Percentiles rank a stretch among this genome's conserved stretches.
These are phyloP conservation scores for Egretta garzetta DNA, from an alignment of 2,113 vertebrate genomes.

Conservation along the genomic window DNA sequence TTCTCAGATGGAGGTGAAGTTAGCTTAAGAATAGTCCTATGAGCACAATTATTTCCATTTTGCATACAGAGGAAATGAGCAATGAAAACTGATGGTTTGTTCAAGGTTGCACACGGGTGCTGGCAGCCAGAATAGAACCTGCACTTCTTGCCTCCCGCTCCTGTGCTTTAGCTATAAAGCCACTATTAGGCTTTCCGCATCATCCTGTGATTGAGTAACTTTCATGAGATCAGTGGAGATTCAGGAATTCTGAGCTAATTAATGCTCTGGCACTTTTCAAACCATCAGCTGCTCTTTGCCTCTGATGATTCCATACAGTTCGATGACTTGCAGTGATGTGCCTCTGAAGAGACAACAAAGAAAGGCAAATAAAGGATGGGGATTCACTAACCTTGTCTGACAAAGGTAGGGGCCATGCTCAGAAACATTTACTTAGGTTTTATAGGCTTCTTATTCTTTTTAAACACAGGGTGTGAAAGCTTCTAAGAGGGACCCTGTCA, in stretches of 20 bases:
- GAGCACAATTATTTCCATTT: slow-evolving; percentile 50
- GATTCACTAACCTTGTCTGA: slow-evolving; percentile 39
- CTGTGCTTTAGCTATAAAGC: slow-evolving; percentile 10
- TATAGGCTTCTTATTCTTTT: slow-evolving; percentile 3
- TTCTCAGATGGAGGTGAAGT: slow-evolving; percentile 31
- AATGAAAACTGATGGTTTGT: slow-evolving; percentile 14
- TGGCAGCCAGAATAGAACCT: slow-evolving; percentile 7
- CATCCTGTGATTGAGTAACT: slow-evolving; percentile 29
- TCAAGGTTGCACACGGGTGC: slow-evolving; percentile 19
- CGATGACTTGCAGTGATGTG: neutral
- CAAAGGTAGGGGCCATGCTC: slow-evolving; percentile 5
- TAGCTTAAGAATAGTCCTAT: slow-evolving; percentile 39
- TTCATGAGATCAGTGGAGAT: slow-evolving; percentile 26
- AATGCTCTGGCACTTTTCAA: slow-evolving; percentile 47
- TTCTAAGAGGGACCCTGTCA: neutral
- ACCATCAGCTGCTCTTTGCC: slow-evolving; percentile 25
- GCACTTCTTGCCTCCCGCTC: neutral
- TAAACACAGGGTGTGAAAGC: neutral
- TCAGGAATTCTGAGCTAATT: slow-evolving; percentile 52
- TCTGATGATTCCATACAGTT: neutral
- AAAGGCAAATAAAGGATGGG: slow-evolving; percentile 40
- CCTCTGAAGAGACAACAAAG: slow-evolving; percentile 54
- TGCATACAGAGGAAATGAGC: slow-evolving; percentile 38
- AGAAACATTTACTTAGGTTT: slow-evolving; percentile 20
- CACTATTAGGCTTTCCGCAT: neutral